These are phyloP conservation scores for Nemoura dubitans DNA, from an alignment of 2,888 invertebrate genomes.

Conservation along the genomic window DNA sequence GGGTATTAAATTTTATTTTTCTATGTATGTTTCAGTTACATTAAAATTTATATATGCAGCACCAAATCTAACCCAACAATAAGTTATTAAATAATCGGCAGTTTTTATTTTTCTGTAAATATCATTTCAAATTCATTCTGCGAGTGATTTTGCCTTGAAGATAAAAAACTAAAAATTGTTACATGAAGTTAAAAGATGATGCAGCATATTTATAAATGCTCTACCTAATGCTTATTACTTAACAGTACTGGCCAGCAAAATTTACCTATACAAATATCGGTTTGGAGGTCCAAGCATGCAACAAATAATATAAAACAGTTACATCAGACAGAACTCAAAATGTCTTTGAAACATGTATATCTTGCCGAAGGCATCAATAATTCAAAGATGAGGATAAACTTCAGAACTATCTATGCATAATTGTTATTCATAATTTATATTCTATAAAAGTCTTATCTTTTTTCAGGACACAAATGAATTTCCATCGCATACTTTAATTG, in stretches of 20 bases:
- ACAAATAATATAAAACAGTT: neutral
- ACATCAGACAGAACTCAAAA: neutral
- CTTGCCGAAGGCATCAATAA: neutral
- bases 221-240: neutral
- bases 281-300: neutral
- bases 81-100: neutral
- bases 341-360: neutral
- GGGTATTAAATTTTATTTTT: neutral
- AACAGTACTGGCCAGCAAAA: neutral
- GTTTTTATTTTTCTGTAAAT: neutral
- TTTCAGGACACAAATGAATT: neutral
- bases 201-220: neutral
- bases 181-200: neutral
- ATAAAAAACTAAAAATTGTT: neutral
- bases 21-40: neutral
- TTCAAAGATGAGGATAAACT: neutral
- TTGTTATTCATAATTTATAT: neutral
- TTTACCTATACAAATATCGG: neutral
- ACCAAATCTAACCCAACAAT: neutral
- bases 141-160: neutral
- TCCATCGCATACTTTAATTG: neutral
- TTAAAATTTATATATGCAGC: neutral
- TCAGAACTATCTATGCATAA: neutral
- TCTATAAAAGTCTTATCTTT: neutral
- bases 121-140: neutral